phyloP scores from a whole-genome alignment of 2,797 vertebrate genomes.

The Anomalospiza imberbis region DNA sequence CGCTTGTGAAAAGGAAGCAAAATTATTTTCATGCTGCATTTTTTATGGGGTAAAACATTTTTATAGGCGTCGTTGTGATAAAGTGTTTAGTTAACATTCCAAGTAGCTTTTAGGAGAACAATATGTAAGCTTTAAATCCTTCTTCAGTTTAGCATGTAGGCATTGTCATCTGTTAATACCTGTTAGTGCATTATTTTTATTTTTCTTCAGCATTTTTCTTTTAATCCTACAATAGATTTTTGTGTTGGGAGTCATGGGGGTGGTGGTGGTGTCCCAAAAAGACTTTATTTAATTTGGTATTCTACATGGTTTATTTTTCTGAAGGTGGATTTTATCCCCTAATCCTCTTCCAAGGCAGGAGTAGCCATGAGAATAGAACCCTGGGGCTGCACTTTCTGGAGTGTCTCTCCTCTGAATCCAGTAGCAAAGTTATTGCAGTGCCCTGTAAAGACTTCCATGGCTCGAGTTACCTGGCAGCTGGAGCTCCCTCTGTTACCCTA shows the following conservation, averaged over 20 bases:
- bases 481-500: neutral
- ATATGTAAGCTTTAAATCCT: neutral
- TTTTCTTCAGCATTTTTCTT: neutral
- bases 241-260: neutral
- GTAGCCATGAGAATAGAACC: neutral
- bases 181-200: neutral
- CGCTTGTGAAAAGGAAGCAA: neutral
- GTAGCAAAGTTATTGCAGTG: neutral
- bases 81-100: neutral
- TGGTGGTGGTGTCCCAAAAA: neutral
- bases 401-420: neutral
- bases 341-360: neutral
- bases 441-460: neutral
- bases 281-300: neutral
- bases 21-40: neutral
- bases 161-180: neutral
- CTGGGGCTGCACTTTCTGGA: neutral
- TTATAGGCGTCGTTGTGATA: neutral
- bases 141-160: neutral
- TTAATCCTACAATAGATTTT: neutral
- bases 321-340: neutral
- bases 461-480: neutral
- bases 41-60: neutral
- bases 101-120: neutral
- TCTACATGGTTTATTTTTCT: neutral